A percentile compares a stretch with the other conserved stretches of the same genome.
phyloP scores from a whole-genome alignment of 2,797 vertebrate genomes.

The Anguilla pacifica region DNA sequence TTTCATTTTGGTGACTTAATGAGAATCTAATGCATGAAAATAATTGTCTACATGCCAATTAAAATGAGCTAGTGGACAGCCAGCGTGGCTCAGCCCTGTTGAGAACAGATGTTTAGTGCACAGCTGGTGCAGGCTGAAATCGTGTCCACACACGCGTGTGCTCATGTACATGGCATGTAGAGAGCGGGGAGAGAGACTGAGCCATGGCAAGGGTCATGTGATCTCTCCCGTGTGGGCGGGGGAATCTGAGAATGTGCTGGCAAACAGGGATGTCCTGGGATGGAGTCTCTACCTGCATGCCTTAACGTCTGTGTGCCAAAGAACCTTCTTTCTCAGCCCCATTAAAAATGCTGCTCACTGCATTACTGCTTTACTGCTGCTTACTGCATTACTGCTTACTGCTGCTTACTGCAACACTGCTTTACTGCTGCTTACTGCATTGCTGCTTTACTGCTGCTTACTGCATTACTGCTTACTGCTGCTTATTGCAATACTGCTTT shows the following conservation, averaged over 20 bases:
- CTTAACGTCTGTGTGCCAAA: not conserved
- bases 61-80: slow-evolving; percentile 51
- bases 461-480: too few species aligned
- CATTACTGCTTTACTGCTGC: too few species aligned
- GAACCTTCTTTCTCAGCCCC: not conserved
- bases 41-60: slow-evolving; percentile 57
- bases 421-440: too few species aligned
- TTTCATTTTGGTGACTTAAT: slow-evolving; percentile 41
- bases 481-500: too few species aligned
- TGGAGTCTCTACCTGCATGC: not conserved
- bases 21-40: slow-evolving; percentile 45
- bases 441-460: too few species aligned
- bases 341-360: too few species aligned
- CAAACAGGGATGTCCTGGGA: not conserved
- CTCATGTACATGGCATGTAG: not conserved
- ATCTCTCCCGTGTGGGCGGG: not conserved
- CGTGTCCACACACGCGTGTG: slow-evolving; percentile 8
- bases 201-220: not conserved
- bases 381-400: too few species aligned
- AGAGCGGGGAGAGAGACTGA: not conserved
- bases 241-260: not conserved
- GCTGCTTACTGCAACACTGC: too few species aligned
- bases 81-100: slow-evolving; percentile 48
- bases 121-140: slow-evolving; percentile 17
- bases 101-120: slow-evolving; percentile 37